Percentiles rank a stretch among this genome's conserved stretches.
Evolutionary conservation across 2,888 invertebrate genomes (phyloP).

Genomic region (Tetropium fuscum): DNA sequence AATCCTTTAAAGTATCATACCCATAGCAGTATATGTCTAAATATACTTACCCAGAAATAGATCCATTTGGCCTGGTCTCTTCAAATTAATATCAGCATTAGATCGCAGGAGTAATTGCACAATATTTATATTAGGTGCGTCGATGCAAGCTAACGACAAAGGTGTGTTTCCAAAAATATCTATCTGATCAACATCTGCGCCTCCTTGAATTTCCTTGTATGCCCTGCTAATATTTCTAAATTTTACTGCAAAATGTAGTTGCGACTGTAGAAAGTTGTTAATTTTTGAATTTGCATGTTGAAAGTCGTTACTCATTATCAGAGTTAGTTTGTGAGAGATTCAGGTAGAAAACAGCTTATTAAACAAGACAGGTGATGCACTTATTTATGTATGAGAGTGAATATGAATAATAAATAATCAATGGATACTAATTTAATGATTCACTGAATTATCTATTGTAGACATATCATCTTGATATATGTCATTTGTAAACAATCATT

Average conservation of each 20-base stretch:
- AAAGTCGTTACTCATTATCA: no score
- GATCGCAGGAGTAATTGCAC: constrained; percentile 24
- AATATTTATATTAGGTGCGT: constrained; percentile 56
- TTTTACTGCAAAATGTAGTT: constrained; percentile 42
- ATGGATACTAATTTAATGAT: no score
- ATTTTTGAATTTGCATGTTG: no score
- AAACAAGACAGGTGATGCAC: no score
- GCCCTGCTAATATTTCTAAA: constrained; percentile 34
- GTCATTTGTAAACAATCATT: no score
- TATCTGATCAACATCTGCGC: constrained; percentile 57
- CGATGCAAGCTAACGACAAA: constrained; percentile 65
- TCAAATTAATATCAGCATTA: constrained; percentile 29
- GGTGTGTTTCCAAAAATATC: constrained; percentile 68
- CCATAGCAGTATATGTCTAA: background rate
- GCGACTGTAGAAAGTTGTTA: constrained; percentile 29
- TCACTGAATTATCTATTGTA: no score
- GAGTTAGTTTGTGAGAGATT: no score
- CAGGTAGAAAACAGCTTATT: no score
- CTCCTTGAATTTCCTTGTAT: constrained; percentile 35
- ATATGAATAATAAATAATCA: no score
- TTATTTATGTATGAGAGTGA: no score
- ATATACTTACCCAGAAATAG: constrained; percentile 32
- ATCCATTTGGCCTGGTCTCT: constrained; percentile 24
- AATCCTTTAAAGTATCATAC: background rate
- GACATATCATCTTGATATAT: no score